phyloP scores from a whole-genome alignment of 2,113 vertebrate genomes.

The Melanotaenia duboulayi region DNA sequence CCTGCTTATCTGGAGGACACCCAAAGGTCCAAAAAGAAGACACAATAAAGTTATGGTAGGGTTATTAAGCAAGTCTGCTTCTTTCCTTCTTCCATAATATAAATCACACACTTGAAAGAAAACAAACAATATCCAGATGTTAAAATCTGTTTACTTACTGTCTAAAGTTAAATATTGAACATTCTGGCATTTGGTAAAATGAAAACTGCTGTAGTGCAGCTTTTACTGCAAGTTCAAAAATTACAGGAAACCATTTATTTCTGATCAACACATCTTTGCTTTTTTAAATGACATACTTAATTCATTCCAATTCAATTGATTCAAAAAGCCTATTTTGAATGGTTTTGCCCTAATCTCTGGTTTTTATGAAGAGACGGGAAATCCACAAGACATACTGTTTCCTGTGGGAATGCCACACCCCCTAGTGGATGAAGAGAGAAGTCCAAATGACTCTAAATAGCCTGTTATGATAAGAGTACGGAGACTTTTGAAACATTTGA shows the following conservation, averaged over 20 bases:
- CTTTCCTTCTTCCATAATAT: neutral
- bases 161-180: no score
- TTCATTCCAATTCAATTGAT: neutral
- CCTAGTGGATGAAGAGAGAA: conserved; percentile 33
- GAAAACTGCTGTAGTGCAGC: no score
- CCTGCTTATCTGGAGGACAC: conserved; percentile 88
- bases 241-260: no score
- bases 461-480: no score
- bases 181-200: no score
- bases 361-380: neutral
- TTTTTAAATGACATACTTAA: no score
- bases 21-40: neutral
- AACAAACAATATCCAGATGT: neutral
- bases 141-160: neutral
- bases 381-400: neutral
- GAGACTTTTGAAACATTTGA: no score
- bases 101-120: neutral
- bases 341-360: neutral
- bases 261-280: neutral
- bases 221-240: no score
- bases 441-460: no score
- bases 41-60: neutral
- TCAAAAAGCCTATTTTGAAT: neutral
- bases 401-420: conserved; percentile 37
- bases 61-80: neutral